Percentiles rank a stretch among this genome's conserved stretches.
These are phyloP conservation scores for Drosophila antonietae DNA, from an alignment of 2,888 invertebrate species.

Conservation along the genomic window DNA sequence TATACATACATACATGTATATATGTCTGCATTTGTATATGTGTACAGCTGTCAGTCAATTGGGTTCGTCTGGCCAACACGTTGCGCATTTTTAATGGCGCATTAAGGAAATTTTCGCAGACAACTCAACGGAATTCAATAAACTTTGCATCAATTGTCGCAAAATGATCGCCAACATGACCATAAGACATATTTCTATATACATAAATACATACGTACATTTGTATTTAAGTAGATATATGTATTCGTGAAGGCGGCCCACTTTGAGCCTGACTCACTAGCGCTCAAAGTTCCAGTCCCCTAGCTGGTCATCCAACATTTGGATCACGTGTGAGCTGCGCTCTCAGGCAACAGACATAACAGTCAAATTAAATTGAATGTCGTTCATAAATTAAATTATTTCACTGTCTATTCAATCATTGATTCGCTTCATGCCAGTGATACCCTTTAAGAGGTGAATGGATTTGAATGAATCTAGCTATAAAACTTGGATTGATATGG, in stretches of 20 bases:
- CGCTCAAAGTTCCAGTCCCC: constrained; percentile 2
- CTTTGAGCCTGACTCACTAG: constrained; percentile 41
- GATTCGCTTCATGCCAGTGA: constrained; percentile 8
- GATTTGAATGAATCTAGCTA: neutral
- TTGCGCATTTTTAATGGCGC: constrained; percentile 79
- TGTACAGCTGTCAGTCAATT: constrained; percentile 53
- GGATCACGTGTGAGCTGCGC: constrained; percentile 67
- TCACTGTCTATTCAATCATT: constrained; percentile 14
- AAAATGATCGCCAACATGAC: constrained; percentile 49
- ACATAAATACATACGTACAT: neutral
- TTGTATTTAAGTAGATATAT: neutral
- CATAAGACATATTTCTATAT: constrained; percentile 20
- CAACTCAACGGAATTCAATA: constrained; percentile 79
- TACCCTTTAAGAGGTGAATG: constrained; percentile 15
- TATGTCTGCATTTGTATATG: constrained; percentile 19
- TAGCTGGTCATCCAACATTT: constrained; percentile 52
- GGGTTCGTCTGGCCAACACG: constrained; percentile 55
- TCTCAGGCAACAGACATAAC: constrained; percentile 66
- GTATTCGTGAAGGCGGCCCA: constrained; percentile 27
- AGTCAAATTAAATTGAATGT: constrained; percentile 76
- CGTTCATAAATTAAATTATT: constrained; percentile 66
- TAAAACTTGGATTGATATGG: neutral
- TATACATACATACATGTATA: neutral
- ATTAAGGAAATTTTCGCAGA: constrained; percentile 77
- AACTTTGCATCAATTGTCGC: constrained; percentile 65